Evolutionary conservation across 2,113 vertebrate genomes (phyloP), one percentile per base, ranked within the genome.

Genomic region (Oreochromis spilurus): DNA sequence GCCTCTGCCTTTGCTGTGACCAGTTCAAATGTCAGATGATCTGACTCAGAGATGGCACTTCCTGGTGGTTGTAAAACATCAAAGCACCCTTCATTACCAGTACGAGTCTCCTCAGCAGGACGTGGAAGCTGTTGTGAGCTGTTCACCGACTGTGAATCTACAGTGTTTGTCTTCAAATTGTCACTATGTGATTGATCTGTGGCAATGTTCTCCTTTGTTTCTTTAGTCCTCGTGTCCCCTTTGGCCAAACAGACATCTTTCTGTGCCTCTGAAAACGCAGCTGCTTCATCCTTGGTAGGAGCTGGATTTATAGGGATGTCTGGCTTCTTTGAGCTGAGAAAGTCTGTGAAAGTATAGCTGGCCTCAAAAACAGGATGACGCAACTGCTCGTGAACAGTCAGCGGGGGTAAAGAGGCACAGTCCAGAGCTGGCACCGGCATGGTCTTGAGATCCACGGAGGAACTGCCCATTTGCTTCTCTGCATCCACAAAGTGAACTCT

Each of bases 361-460:
- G 94, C 92, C 87, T 97, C 96, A 36, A 92, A 87, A 53, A 97
- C 95, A 78, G 96, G 96, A 85, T 97, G 86, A 55, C 90, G 91
- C 80, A 97, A 93, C 86, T 88, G 95, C 90, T 97, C 96, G 6
- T 95, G 95, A 45, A 96, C 94, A 6, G 92, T 97, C 58, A 97
- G 79, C 0, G 96, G 96, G 45, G 96, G 96, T 75, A 97, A 88
- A 62, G 96, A 96, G 2, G 96, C 94, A 34, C 90, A 95, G 72
- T 90, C 93, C 87, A 90, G 80, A 9, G 54, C 26, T 11, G 78
- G 9, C 36, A 79, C 55, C 1, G 80, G 21, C 81, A 81, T 85
- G 40, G 79, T 85, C 24, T 40, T 88, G 24, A 87, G 24, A 82
- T 72, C 89, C 67, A 75, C 67, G 9, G 88, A 72, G 55, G 80